Conservation (phyloP, 2,888 invertebrate species). For the Amiota communis region DNA sequence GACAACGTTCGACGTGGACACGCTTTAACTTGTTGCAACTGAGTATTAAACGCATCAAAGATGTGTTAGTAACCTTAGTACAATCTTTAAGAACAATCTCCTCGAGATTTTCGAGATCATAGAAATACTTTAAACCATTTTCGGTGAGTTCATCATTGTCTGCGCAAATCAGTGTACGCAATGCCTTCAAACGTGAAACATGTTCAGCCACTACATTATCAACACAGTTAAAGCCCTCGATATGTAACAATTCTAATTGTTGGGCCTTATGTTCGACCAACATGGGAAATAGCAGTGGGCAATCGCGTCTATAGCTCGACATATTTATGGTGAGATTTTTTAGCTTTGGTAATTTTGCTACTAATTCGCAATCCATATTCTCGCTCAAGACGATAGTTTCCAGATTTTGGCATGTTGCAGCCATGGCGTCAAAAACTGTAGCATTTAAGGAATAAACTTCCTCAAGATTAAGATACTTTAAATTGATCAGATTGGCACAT, state of each 20-base stretch:
- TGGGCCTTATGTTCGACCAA: constrained; percentile 36
- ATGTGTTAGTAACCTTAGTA: background rate
- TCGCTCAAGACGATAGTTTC: constrained; percentile 39
- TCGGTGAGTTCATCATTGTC: constrained; percentile 17
- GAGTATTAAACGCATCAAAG: no score
- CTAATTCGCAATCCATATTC: constrained; percentile 30
- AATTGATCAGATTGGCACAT: constrained; percentile 10
- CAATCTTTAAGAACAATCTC: constrained; percentile 35
- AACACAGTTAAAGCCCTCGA: constrained; percentile 17
- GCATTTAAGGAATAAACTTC: constrained; percentile 25
- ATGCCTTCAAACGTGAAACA: constrained; percentile 35
- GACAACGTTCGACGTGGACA: constrained; percentile 36
- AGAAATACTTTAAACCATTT: constrained; percentile 22
- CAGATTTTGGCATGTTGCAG: constrained; percentile 13
- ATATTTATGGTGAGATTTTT: constrained; percentile 36
- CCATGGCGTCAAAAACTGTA: background rate
- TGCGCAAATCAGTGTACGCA: constrained; percentile 35
- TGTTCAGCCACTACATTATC: background rate
- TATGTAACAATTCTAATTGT: constrained; percentile 41
- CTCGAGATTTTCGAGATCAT: constrained; percentile 38
- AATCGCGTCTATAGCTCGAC: background rate
- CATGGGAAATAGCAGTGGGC: constrained; percentile 32
- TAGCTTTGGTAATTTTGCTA: constrained; percentile 47
- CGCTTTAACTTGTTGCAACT: constrained; percentile 41
- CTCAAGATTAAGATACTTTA: constrained; percentile 31